Base-by-base conservation (phyloP, 2,113 vertebrate genomes). In the Pollachius pollachius region DNA sequence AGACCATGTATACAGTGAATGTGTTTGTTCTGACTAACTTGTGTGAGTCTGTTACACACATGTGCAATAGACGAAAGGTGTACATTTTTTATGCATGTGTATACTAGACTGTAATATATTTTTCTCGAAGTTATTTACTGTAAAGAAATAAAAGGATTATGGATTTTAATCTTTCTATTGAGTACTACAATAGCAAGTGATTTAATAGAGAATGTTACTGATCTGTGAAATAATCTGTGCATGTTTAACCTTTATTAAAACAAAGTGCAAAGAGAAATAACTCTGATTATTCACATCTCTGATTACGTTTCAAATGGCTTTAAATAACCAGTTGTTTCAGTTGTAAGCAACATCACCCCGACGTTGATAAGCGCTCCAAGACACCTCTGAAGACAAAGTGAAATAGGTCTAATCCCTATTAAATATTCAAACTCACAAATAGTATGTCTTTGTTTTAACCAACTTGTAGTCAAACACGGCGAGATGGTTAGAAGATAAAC, bases 31-130 rank as follows among this genome's bases (percentile, higher is more conserved):
- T 68, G 27, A 68, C 25, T 57, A 62, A 63, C 64, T 65, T 69
- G 30, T 17, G 41, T 48, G 41, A 13, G 41, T 48, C 41, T 48
- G 41, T 48, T 13, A 48, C 65, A 54, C 72, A 25, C 23, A 48
- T 57, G 52, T 8, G 12, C 67, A 37, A 69, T 19, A 75, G 41
- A 68, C 19, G 71, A 70, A 75, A 70, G 27, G 18, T 86, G 34
- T 85, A 91, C 37, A 89, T 89, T 91, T 77, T 80, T 82, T 37
- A 84, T 79, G 77, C 81, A 80, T 82, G 88, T 89, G 84, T 80
- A 89, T 88, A 88, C 76, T 80, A 89, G 87, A 88, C 76, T 89
- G 84, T 92, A 92, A 94, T 95, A 93, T 81, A 95, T 83, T 88
- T 87, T 84, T 57, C 74, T 86, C 83, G 86, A 91, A 84, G 88